Evolutionary conservation across 2,113 vertebrate species (phyloP).

Genomic region (Archilochus colubris): DNA sequence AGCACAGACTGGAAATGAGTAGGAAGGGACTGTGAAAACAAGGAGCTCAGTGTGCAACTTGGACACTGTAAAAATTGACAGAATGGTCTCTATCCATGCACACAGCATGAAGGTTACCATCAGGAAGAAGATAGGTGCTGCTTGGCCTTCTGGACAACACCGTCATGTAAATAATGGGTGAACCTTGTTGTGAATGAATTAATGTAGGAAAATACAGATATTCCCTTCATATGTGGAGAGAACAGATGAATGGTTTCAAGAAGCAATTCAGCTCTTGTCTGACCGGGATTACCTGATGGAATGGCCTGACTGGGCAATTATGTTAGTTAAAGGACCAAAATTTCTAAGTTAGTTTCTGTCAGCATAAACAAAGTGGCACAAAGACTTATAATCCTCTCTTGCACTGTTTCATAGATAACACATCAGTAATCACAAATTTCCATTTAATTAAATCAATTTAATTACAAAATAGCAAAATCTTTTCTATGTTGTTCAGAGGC

Average conservation of each 20-base stretch:
- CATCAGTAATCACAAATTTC: not conserved
- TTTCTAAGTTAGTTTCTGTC: not conserved
- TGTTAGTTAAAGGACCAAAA: not conserved
- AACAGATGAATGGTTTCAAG: not conserved
- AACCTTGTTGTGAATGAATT: not conserved
- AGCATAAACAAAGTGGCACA: not conserved
- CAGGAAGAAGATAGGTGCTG: not conserved
- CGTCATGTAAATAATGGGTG: not conserved
- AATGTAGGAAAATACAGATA: not conserved
- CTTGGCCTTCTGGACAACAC: not conserved
- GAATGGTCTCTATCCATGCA: not conserved
- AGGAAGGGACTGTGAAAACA: not conserved
- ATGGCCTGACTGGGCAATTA: not conserved
- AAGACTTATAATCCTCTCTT: not conserved
- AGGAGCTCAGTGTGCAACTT: not conserved
- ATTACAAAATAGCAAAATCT: not conserved
- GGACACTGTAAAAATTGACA: not conserved
- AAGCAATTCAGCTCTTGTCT: not conserved
- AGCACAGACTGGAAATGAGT: not conserved
- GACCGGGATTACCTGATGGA: not conserved
- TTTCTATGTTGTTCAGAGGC: conserved; percentile 1
- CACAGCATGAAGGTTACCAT: not conserved
- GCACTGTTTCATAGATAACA: not conserved
- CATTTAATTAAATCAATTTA: not conserved
- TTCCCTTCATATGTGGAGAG: not conserved